These are phyloP conservation scores for Planiliza haematocheilus DNA, from an alignment of 2,113 vertebrate genomes.

Conservation along the genomic window DNA sequence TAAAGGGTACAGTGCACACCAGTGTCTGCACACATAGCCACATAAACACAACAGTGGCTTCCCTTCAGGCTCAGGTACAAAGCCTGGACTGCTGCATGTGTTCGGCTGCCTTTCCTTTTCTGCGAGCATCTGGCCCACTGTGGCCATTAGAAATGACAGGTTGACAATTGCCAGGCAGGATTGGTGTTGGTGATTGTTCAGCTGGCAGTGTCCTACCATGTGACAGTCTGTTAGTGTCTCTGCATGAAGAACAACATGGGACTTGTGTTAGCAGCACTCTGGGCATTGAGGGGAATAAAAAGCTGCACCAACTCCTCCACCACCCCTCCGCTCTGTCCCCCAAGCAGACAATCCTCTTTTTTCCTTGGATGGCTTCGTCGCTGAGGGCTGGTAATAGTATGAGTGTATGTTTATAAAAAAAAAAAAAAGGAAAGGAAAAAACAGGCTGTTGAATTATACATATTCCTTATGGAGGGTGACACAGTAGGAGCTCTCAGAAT, in stretches of 20 bases:
- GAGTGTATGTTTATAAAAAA: constrained; percentile 77
- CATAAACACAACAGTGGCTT: constrained; percentile 39
- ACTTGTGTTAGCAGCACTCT: constrained; percentile 61
- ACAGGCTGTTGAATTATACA: constrained; percentile 81
- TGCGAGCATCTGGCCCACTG: constrained; percentile 75
- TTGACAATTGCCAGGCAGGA: constrained; percentile 79
- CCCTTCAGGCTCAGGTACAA: constrained; percentile 62
- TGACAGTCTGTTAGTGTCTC: constrained; percentile 78
- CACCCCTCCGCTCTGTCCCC: constrained; percentile 49
- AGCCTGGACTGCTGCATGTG: constrained; percentile 51
- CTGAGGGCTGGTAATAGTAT: constrained; percentile 75
- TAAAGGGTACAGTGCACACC: constrained; percentile 44
- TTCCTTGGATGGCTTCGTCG: constrained; percentile 63
- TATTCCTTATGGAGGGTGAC: constrained; percentile 83
- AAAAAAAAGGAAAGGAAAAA: constrained; percentile 39
- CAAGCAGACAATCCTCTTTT: constrained; percentile 70
- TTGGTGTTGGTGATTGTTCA: constrained; percentile 82
- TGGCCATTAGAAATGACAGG: constrained; percentile 80
- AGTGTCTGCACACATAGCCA: constrained; percentile 14
- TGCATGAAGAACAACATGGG: constrained; percentile 66
- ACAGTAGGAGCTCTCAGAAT: constrained; percentile 81
- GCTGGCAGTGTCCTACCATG: constrained; percentile 77
- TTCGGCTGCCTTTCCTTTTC: constrained; percentile 69
- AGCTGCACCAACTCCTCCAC: constrained; percentile 44
- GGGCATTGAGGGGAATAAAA: constrained; percentile 62